Evolutionary conservation across 2,797 vertebrate species (phyloP).

Genomic region (Poecilia picta): DNA sequence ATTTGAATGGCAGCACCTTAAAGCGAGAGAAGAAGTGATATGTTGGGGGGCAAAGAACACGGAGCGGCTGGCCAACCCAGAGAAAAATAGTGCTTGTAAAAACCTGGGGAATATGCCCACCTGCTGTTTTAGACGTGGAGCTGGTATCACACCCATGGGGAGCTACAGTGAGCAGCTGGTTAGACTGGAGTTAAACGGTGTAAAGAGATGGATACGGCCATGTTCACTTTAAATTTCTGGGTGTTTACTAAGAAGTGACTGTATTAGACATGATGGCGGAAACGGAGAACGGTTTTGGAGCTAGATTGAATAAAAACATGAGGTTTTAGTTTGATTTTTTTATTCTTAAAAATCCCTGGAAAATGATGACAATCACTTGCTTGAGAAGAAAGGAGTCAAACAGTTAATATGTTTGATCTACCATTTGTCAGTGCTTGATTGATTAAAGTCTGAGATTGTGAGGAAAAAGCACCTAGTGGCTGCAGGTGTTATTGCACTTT

Average conservation of each 20-base stretch:
- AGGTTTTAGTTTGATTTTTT: not conserved
- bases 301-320: not conserved
- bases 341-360: not conserved
- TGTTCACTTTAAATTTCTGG: not conserved
- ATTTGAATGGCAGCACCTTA: slow-evolving; percentile 83
- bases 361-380: slow-evolving; percentile 6
- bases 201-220: not conserved
- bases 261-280: not conserved
- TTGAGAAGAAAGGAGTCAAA: not conserved
- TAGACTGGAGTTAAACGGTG: slow-evolving; percentile 10
- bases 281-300: not conserved
- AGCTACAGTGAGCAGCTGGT: not conserved
- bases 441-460: not conserved
- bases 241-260: not conserved
- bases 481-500: slow-evolving; percentile 7
- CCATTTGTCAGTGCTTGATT: not conserved
- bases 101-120: slow-evolving; percentile 1
- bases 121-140: slow-evolving; percentile 2
- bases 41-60: slow-evolving; percentile 41
- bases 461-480: slow-evolving; percentile 6
- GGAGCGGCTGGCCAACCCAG: slow-evolving; percentile 50
- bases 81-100: slow-evolving; percentile 33
- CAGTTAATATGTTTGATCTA: not conserved
- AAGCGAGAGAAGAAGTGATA: slow-evolving; percentile 59
- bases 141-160: not conserved